Conservation (phyloP, 2,888 invertebrate genomes). For the Cryptus armator region DNA sequence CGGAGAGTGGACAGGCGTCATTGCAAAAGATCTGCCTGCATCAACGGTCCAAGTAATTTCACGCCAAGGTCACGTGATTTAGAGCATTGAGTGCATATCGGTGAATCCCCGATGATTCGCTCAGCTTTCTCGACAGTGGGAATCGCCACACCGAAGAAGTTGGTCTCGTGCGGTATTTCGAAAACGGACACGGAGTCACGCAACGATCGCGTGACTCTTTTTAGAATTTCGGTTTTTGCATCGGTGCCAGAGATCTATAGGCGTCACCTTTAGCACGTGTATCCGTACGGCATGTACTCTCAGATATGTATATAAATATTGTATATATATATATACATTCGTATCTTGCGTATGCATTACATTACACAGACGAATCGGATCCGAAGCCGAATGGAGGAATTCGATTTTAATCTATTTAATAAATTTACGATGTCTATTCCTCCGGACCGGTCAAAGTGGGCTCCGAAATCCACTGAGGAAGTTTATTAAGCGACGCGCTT, state of each 20-base stretch:
- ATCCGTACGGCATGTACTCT: constrained; percentile 31
- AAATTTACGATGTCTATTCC: constrained; percentile 20
- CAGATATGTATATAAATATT: constrained; percentile 23
- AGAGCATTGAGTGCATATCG: constrained; percentile 26
- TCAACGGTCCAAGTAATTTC: constrained; percentile 12
- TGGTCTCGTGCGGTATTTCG: constrained; percentile 57
- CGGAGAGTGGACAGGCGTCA: not conserved
- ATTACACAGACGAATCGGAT: not conserved
- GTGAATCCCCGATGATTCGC: constrained; percentile 51
- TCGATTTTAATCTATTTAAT: constrained; percentile 36
- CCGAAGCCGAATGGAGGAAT: not conserved
- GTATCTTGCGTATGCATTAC: not conserved
- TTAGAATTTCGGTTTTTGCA: constrained; percentile 55
- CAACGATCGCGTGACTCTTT: constrained; percentile 59
- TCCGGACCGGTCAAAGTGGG: not conserved
- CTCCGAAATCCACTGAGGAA: constrained; percentile 6
- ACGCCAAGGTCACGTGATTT: constrained; percentile 41
- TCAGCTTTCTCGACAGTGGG: not conserved
- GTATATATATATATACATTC: constrained; percentile 12
- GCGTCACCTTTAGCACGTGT: constrained; percentile 45
- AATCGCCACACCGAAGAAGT: constrained; percentile 31
- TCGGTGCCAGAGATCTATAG: constrained; percentile 57
- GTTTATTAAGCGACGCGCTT: not conserved
- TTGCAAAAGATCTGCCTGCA: constrained; percentile 23
- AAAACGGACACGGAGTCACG: constrained; percentile 47